Conservation (phyloP, 2,888 invertebrate genomes). For the Callinectes sapidus region DNA sequence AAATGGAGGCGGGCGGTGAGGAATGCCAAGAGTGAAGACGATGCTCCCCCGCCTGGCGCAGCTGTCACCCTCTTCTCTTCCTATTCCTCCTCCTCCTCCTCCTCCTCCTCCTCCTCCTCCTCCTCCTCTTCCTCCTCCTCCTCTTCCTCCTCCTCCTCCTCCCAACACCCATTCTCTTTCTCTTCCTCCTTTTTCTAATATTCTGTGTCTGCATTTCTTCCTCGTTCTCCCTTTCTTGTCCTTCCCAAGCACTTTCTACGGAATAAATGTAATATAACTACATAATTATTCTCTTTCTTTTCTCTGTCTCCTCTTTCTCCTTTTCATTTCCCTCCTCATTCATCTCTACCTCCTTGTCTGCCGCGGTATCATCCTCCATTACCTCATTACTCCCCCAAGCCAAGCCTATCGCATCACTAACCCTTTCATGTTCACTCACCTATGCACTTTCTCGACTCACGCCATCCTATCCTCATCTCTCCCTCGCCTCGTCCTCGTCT, state of each 20-base stretch:
- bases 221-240: neutral
- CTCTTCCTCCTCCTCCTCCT: neutral
- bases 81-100: too few relatives aligned
- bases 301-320: neutral
- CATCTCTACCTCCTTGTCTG: neutral
- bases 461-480: neutral
- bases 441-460: neutral
- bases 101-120: neutral
- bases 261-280: too few relatives aligned
- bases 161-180: neutral
- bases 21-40: constrained; percentile 13
- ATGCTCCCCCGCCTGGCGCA: constrained; percentile 8
- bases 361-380: neutral
- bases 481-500: neutral
- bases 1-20: neutral
- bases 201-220: neutral
- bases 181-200: neutral
- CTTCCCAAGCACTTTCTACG: neutral
- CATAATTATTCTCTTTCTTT: neutral
- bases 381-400: neutral
- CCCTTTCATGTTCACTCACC: neutral
- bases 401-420: neutral
- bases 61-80: neutral
- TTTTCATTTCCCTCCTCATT: neutral
- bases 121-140: neutral